Conservation (phyloP, 1,140 invertebrate species). For the Tachypleus tridentatus region DNA sequence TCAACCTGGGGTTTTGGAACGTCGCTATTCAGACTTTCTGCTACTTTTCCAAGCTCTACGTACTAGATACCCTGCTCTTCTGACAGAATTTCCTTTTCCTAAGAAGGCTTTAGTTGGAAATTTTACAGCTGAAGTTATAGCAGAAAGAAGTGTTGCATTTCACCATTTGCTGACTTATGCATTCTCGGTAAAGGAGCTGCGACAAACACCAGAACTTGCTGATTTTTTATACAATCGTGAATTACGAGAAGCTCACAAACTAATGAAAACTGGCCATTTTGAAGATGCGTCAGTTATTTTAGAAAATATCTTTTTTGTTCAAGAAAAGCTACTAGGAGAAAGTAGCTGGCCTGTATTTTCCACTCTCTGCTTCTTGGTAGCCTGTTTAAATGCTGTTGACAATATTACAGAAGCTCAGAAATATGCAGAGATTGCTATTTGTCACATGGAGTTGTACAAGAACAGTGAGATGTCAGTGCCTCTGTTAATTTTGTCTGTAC, state of each 20-base stretch:
- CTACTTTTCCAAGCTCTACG: conserved; percentile 49
- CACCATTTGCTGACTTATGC: conserved; percentile 50
- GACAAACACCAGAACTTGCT: conserved; percentile 46
- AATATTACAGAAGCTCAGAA: conserved; percentile 45
- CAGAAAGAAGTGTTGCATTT: conserved; percentile 50
- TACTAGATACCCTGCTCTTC: conserved; percentile 44
- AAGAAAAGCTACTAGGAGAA: conserved; percentile 60
- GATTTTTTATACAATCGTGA: conserved; percentile 55
- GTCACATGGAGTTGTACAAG: conserved; percentile 50
- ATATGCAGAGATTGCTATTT: conserved; percentile 56
- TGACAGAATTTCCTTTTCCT: conserved; percentile 51
- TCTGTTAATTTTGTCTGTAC: conserved; percentile 51
- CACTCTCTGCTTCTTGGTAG: conserved; percentile 56
- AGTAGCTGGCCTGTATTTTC: conserved; percentile 49
- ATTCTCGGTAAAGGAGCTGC: conserved; percentile 42
- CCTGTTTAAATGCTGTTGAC: conserved; percentile 41
- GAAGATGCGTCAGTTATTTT: conserved; percentile 48
- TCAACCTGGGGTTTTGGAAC: conserved; percentile 47
- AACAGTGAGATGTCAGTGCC: conserved; percentile 53
- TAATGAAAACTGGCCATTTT: conserved; percentile 47
- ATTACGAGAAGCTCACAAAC: conserved; percentile 45
- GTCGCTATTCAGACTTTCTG: conserved; percentile 62
- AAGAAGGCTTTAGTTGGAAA: conserved; percentile 61
- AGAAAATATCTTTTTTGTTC: conserved; percentile 54
- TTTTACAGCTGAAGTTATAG: conserved; percentile 56